phyloP scores from a whole-genome alignment of 2,888 invertebrate genomes.

The Xanthia icteritia region DNA sequence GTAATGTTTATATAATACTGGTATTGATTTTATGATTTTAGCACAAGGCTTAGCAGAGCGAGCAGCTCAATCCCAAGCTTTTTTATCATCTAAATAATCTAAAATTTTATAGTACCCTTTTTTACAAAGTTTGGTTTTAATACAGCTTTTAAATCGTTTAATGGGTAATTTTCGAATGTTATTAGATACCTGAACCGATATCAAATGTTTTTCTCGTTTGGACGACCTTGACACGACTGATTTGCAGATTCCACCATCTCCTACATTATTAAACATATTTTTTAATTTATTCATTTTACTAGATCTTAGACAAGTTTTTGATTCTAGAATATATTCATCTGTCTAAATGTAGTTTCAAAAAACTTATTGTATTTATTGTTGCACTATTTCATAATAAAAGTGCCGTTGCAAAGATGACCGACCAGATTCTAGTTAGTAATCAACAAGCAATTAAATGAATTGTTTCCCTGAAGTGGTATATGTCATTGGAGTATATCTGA shows the following conservation, averaged over 20 bases:
- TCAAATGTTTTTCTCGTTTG: background rate
- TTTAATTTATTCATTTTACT: background rate
- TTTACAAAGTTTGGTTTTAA: too few relatives aligned
- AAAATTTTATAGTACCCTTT: too few relatives aligned
- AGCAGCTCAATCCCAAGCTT: too few relatives aligned
- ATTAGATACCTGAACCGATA: background rate
- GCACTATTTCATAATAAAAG: constrained; percentile 3
- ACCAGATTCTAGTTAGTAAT: constrained; percentile 26
- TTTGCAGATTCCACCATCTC: constrained; percentile 5
- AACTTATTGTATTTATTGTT: background rate
- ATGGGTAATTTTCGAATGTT: too few relatives aligned
- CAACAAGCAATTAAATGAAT: constrained; percentile 50
- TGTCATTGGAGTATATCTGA: constrained; percentile 25
- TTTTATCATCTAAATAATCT: too few relatives aligned
- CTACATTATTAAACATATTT: background rate
- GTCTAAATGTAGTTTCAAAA: background rate
- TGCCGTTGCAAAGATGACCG: background rate
- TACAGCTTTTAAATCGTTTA: too few relatives aligned
- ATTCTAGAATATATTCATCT: background rate
- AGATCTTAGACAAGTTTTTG: background rate
- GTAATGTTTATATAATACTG: too few relatives aligned
- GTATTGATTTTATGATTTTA: too few relatives aligned
- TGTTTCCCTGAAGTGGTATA: constrained; percentile 53
- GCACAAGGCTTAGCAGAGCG: too few relatives aligned
- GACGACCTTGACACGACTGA: background rate